Evolutionary conservation across 2,113 vertebrate genomes (phyloP).

Genomic region (Macrotis lagotis): DNA sequence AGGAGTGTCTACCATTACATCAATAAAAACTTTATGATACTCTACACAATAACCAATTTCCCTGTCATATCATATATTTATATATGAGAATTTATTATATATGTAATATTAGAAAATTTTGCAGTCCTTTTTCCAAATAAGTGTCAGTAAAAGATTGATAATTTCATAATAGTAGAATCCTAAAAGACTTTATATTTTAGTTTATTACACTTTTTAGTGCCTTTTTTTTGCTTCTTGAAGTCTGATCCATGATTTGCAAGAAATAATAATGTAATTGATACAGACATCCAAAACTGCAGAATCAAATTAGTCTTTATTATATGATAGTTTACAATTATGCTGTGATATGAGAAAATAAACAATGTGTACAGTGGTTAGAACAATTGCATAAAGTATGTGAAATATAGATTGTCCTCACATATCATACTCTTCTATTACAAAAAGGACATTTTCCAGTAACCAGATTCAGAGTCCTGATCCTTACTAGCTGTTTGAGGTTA

Average conservation of each 20-base stretch:
- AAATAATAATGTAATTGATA: conserved; percentile 46
- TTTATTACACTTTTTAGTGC: background rate
- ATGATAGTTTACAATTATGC: conserved; percentile 36
- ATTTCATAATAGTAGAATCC: background rate
- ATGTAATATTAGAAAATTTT: background rate
- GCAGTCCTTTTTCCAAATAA: background rate
- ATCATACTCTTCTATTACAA: background rate
- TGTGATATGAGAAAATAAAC: conserved; percentile 50
- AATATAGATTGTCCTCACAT: background rate
- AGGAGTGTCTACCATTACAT: background rate
- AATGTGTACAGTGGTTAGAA: conserved; percentile 17
- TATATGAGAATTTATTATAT: no score
- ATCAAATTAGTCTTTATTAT: conserved; percentile 32
- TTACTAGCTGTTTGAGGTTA: background rate
- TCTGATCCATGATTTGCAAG: background rate
- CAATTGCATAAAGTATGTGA: conserved; percentile 27
- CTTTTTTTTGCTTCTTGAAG: background rate
- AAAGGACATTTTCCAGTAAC: conserved; percentile 18
- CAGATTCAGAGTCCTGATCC: background rate
- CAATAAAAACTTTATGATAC: conserved; percentile 12
- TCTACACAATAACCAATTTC: background rate
- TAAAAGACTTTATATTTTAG: background rate
- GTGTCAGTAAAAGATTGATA: conserved; percentile 22
- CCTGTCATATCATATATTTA: background rate
- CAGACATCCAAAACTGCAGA: conserved; percentile 6